Evolutionary conservation across 2,888 invertebrate species (phyloP).

Genomic region (Autographa gamma): DNA sequence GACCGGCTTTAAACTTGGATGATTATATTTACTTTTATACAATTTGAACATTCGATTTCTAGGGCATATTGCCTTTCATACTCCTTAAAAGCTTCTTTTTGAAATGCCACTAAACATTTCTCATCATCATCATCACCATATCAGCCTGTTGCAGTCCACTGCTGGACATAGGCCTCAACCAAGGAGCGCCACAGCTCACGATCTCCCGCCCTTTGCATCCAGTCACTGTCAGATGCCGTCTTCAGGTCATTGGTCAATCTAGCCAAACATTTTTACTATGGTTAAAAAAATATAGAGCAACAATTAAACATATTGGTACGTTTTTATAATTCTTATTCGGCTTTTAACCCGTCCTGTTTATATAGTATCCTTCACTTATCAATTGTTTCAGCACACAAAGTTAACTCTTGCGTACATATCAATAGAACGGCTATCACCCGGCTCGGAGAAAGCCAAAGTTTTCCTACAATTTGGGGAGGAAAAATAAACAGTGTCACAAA

Average conservation of each 20-base stretch:
- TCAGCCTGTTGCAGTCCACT: too few relatives aligned
- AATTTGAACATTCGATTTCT: constrained; percentile 13
- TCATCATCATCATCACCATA: too few relatives aligned
- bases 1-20: constrained; percentile 13
- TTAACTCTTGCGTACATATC: constrained; percentile 2
- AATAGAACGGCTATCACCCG: constrained; percentile 8
- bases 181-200: too few relatives aligned
- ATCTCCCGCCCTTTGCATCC: too few relatives aligned
- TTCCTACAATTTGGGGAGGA: constrained; percentile 23
- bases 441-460: constrained; percentile 13
- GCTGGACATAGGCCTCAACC: too few relatives aligned
- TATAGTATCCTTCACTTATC: not conserved
- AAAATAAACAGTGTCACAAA: constrained; percentile 43
- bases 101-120: not conserved
- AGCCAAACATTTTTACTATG: too few relatives aligned
- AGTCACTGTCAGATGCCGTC: too few relatives aligned
- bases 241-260: too few relatives aligned
- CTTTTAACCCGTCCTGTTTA: too few relatives aligned
- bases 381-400: constrained; percentile 2
- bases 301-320: too few relatives aligned
- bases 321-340: too few relatives aligned
- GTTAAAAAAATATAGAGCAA: too few relatives aligned
- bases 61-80: not conserved
- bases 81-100: not conserved
- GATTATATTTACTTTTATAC: constrained; percentile 26